These are phyloP conservation scores for Alouatta palliata DNA, from an alignment of 2,113 vertebrate species.

Conservation along the genomic window DNA sequence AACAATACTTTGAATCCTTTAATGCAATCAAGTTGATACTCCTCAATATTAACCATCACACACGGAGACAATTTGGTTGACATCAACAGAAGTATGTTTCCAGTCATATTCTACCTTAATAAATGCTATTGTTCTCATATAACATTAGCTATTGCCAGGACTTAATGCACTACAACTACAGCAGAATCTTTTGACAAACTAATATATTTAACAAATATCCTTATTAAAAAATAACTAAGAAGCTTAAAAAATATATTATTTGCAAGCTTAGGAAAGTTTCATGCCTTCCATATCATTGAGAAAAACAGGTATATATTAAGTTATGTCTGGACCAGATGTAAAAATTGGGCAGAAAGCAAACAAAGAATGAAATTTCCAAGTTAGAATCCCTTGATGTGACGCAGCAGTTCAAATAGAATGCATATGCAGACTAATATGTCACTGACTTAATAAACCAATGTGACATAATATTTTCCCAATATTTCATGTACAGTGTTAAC, in stretches of 20 bases:
- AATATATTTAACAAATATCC: constrained; percentile 1
- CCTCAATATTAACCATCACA: too few relatives aligned
- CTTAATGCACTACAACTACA: background rate
- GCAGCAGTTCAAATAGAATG: constrained; percentile 61
- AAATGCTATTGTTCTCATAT: background rate
- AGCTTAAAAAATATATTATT: constrained; percentile 70
- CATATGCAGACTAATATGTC: background rate
- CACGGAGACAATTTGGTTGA: background rate
- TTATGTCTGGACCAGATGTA: constrained; percentile 70
- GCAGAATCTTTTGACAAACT: background rate
- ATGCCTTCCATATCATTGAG: constrained; percentile 69
- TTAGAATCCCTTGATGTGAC: constrained; percentile 66
- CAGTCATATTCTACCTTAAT: background rate
- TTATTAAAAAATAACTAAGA: background rate
- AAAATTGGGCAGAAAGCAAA: constrained; percentile 66
- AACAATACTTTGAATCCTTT: too few relatives aligned
- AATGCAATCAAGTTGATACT: too few relatives aligned
- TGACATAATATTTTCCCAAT: constrained; percentile 39
- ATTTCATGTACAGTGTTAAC: constrained; percentile 26
- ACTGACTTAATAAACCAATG: constrained; percentile 60
- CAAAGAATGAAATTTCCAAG: constrained; percentile 71
- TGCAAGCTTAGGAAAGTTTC: constrained; percentile 63
- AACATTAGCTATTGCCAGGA: background rate
- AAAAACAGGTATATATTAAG: constrained; percentile 77
- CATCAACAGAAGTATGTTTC: background rate